Evolutionary conservation across 2,797 vertebrate species (phyloP), one percentile per base, ranked within the genome.

Genomic region (Leptodactylus fallax): DNA sequence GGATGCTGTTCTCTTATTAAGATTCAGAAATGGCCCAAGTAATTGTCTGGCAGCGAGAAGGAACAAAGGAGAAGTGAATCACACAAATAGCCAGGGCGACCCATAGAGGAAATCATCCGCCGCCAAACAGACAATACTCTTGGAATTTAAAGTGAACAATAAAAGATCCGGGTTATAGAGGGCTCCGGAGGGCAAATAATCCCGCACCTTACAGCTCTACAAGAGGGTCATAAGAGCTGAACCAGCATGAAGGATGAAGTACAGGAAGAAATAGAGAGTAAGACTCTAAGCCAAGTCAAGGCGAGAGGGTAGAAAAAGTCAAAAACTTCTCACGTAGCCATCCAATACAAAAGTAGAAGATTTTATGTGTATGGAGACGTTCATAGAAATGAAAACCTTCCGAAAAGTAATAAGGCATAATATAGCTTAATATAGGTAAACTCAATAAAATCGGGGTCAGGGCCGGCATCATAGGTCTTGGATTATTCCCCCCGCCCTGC

Each of bases 1-100:
- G 86, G 86, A 8, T 78, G 86, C 86, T 87, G 71, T 87, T 78
- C 60, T 72, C 86, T 79, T 83, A 79, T 83, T 87, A 21, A 63
- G 63, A 77, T 65, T n/a, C 17, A 67, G 21, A 53, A 69, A 85
- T 14, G 79, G 49, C 9, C 36, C 12, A 36, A 36, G 71, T 78
- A 85, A 78, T 85, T 63, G 58, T n/a, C 16, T 79, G 60, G 16
- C n/a, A 53, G 7, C 3, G 19, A 51, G 17, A 27, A 86, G 8
- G 49, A 79, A 78, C 25, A 85, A 74, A 47, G 23, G 69, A 23
- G 55, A 11, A 79, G 6, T 1, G n/a, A 2, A n/a, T 53, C 8
- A 55, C 53, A n/a, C 45, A 69, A 86, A 19, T 27, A 79, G 49
- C 19, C 72, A 19, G 63, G 1, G 13, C 19, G 21, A 47, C 1